Conservation (phyloP, 2,113 vertebrate genomes). For the Lanius collurio region DNA sequence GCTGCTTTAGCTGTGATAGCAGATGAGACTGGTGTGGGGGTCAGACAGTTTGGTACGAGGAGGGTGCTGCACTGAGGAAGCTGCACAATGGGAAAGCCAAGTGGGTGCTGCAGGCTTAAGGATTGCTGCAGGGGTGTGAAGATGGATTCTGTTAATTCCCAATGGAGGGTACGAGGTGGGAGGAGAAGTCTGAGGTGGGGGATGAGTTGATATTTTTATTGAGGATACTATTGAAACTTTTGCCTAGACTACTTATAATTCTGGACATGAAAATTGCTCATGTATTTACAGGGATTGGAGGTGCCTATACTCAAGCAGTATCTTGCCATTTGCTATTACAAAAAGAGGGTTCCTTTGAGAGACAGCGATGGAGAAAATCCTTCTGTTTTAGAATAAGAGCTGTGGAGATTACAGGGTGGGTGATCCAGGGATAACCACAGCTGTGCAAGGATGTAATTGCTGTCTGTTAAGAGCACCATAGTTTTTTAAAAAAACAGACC, state of each 20-base stretch:
- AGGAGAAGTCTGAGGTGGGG: not conserved
- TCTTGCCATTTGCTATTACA: not conserved
- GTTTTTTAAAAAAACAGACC: not conserved
- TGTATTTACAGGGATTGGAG: not conserved
- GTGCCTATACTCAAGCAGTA: not conserved
- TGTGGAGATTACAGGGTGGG: not conserved
- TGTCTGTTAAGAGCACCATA: not conserved
- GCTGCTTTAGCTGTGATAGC: not conserved
- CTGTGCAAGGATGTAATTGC: not conserved
- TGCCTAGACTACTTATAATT: not conserved
- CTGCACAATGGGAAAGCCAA: not conserved
- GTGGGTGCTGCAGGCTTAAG: not conserved
- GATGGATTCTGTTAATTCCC: not conserved
- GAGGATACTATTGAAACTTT: not conserved
- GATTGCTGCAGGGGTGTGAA: not conserved
- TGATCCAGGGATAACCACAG: not conserved
- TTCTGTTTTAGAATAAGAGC: not conserved
- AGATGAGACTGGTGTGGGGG: not conserved
- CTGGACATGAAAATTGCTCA: not conserved
- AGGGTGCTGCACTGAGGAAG: not conserved
- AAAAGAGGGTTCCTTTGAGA: not conserved
- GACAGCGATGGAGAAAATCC: not conserved
- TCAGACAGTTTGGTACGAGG: fast-evolving
- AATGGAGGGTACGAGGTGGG: not conserved
- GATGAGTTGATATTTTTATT: not conserved